A percentile compares a stretch with the other conserved stretches of the same genome.
These are phyloP conservation scores for Dusona sp. DNA, from an alignment of 2,888 invertebrate genomes.

Conservation along the genomic window DNA sequence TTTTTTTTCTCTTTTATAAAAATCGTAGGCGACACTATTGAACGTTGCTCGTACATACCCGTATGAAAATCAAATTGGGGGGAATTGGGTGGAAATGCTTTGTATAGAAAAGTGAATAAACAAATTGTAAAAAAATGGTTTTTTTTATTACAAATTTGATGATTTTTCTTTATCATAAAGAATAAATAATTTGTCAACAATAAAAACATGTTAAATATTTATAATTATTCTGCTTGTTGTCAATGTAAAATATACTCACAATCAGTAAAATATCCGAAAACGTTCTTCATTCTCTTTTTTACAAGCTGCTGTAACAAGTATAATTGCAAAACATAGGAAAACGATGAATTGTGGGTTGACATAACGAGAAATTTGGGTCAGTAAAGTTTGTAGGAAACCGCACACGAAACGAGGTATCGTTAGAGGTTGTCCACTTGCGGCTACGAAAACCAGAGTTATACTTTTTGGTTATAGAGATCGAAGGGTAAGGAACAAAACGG, in stretches of 20 bases:
- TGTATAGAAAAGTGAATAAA: not conserved
- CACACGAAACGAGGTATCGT: slow-evolving; percentile 41
- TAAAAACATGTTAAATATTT: no score
- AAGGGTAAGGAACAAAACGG: not conserved
- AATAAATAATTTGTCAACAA: no score
- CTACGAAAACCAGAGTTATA: slow-evolving; percentile 16
- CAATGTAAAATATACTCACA: no score
- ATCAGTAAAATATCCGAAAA: no score
- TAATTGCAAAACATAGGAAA: not conserved
- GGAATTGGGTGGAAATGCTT: not conserved
- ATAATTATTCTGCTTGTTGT: no score
- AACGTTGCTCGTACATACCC: not conserved
- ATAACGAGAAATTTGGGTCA: slow-evolving; percentile 39
- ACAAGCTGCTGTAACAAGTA: not conserved
- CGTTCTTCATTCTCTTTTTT: not conserved
- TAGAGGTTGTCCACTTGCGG: slow-evolving; percentile 1
- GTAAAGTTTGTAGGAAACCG: slow-evolving; percentile 53
- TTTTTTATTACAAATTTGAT: no score
- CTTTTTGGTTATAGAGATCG: not conserved
- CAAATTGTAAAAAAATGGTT: not conserved
- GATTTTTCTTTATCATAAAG: no score
- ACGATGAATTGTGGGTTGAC: not conserved
- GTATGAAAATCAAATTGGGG: not conserved
- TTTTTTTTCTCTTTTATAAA: not conserved
- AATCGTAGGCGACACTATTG: not conserved